phyloP scores from a whole-genome alignment of 2,113 vertebrate species.

The Xenotilapia leptura region DNA sequence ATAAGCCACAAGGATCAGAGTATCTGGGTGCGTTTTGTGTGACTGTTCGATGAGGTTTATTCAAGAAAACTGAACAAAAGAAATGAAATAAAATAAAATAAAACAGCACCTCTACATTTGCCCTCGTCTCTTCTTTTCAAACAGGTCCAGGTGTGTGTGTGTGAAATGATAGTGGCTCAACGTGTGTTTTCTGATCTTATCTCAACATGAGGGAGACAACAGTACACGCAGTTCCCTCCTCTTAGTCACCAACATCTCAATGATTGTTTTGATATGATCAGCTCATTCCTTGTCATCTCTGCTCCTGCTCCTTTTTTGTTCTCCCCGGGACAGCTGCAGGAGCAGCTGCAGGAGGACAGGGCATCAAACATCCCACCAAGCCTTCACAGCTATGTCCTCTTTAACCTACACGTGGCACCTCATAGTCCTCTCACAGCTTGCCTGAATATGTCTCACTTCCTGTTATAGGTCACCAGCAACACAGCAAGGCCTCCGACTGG shows the following conservation, averaged over 20 bases:
- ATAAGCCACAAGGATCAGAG: neutral
- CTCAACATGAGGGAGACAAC: constrained; percentile 9
- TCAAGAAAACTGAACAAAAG: neutral
- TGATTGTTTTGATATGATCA: constrained; percentile 38
- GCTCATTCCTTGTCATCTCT: constrained; percentile 1
- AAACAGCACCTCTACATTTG: neutral
- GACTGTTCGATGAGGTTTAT: neutral
- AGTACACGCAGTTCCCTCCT: neutral
- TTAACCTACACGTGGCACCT: constrained; percentile 35
- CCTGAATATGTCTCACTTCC: neutral
- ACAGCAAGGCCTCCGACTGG: neutral
- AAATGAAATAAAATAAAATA: neutral
- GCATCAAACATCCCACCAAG: constrained; percentile 31
- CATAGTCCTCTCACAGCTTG: constrained; percentile 1
- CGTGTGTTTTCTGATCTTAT: constrained; percentile 54
- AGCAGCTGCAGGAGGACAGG: constrained; percentile 57
- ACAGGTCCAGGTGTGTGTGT: constrained; percentile 12
- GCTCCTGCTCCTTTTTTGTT: neutral
- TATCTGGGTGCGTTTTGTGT: neutral
- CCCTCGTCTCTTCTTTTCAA: neutral
- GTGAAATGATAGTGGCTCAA: neutral
- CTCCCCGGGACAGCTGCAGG: constrained; percentile 48
- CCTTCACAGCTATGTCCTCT: constrained; percentile 27
- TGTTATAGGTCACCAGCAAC: neutral
- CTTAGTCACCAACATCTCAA: neutral